These are phyloP conservation scores for Caenorhabditis becei DNA, from an alignment of 2,888 invertebrate species.

Conservation along the genomic window DNA sequence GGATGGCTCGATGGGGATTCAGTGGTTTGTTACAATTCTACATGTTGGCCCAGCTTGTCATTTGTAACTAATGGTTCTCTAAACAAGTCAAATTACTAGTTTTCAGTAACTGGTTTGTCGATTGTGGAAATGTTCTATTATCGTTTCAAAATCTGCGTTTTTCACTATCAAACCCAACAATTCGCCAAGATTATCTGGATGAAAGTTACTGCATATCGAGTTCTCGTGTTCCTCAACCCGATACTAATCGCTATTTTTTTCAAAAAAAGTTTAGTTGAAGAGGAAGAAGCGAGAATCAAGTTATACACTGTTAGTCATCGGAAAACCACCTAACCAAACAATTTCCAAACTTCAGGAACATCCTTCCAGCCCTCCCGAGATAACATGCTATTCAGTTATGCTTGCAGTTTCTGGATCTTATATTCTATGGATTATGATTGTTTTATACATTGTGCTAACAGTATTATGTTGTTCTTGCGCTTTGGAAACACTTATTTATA, in stretches of 20 bases:
- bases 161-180: too few relatives aligned
- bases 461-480: background rate
- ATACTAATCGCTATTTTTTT: too few relatives aligned
- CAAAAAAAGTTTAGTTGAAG: too few relatives aligned
- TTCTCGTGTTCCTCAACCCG: too few relatives aligned
- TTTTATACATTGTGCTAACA: background rate
- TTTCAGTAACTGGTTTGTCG: background rate
- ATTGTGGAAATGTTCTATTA: background rate
- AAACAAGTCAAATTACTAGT: background rate
- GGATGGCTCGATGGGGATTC: background rate
- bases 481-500: background rate
- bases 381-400: background rate
- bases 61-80: background rate
- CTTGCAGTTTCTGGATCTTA: background rate
- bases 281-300: too few relatives aligned
- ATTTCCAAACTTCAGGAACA: background rate
- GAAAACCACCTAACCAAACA: background rate
- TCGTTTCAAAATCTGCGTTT: too few relatives aligned
- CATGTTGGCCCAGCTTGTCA: background rate
- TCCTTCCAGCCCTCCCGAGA: background rate
- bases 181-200: too few relatives aligned
- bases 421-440: background rate
- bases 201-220: too few relatives aligned
- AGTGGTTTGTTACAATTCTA: constrained; percentile 13
- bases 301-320: too few relatives aligned